Evolutionary conservation across 2,888 invertebrate species (phyloP).

Genomic region (Leptopilina syphax): DNA sequence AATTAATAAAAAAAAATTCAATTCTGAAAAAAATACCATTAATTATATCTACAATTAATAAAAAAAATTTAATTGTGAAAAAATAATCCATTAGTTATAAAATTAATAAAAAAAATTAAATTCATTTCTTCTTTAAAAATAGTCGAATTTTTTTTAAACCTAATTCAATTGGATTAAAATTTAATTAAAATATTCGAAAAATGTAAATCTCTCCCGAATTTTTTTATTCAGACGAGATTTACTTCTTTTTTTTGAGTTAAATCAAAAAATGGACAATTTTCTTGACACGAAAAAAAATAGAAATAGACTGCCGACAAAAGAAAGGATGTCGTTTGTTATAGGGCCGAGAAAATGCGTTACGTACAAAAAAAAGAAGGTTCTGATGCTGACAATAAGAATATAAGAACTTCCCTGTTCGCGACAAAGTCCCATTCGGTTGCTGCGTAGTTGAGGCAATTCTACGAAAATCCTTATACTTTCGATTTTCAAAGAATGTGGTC

Average conservation of each 20-base stretch:
- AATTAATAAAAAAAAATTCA: too few relatives aligned
- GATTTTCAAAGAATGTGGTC: constrained; percentile 46
- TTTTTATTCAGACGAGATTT: too few relatives aligned
- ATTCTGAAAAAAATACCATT: too few relatives aligned
- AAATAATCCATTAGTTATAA: too few relatives aligned
- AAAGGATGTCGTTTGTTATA: constrained; percentile 62
- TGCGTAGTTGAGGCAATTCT: constrained; percentile 53
- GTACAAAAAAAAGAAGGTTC: constrained; percentile 59
- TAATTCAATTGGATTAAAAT: too few relatives aligned
- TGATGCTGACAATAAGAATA: constrained; percentile 45
- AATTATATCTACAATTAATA: too few relatives aligned
- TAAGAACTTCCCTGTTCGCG: constrained; percentile 26
- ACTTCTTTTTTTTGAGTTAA: neutral
- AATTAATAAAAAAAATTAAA: too few relatives aligned
- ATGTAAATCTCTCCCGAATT: too few relatives aligned
- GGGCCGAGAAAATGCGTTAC: constrained; percentile 60
- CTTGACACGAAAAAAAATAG: constrained; percentile 27
- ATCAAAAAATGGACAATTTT: constrained; percentile 17
- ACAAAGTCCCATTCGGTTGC: constrained; percentile 37
- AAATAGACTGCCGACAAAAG: constrained; percentile 60
- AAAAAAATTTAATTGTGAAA: too few relatives aligned
- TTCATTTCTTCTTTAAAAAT: too few relatives aligned
- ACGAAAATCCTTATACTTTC: constrained; percentile 49
- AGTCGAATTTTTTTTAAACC: too few relatives aligned
- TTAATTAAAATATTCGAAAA: too few relatives aligned